A percentile compares a stretch with the other conserved stretches of the same genome.
Evolutionary conservation across 1,140 invertebrate species (phyloP).

Genomic region (Zaprionus tsacasi): DNA sequence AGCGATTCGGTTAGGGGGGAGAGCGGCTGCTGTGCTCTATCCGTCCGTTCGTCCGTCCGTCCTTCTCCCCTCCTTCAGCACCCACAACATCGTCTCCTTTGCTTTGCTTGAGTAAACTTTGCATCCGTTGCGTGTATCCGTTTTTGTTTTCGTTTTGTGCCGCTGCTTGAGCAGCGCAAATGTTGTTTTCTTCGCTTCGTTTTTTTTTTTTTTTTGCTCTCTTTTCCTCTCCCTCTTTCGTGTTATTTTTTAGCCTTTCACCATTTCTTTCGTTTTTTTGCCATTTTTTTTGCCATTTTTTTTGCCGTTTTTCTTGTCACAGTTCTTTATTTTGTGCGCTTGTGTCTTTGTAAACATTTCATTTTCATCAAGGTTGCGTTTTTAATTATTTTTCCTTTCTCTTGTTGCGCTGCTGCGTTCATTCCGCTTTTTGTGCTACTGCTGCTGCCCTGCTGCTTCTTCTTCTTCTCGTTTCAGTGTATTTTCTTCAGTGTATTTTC

Average conservation of each 20-base stretch:
- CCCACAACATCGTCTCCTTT: conserved; percentile 24
- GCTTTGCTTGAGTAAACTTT: conserved; percentile 73
- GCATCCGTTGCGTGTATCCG: conserved; percentile 76
- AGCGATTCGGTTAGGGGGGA: conserved; percentile 10
- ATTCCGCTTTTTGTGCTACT: conserved; percentile 30
- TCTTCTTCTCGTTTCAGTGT: conserved; percentile 7
- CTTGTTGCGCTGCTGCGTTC: conserved; percentile 65
- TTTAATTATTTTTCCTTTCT: conserved; percentile 83
- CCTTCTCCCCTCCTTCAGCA: background rate
- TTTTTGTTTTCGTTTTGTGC: conserved; percentile 71
- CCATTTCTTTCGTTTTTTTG: conserved; percentile 38
- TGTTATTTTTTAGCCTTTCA: conserved; percentile 62
- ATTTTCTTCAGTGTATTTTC: conserved; percentile 4
- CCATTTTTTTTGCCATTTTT: conserved; percentile 25
- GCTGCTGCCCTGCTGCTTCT: too few relatives aligned
- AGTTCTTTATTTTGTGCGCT: conserved; percentile 55
- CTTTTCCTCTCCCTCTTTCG: conserved; percentile 25
- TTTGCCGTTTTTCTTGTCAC: conserved; percentile 49
- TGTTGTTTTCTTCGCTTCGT: conserved; percentile 34
- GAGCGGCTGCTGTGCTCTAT: background rate
- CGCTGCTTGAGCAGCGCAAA: conserved; percentile 66
- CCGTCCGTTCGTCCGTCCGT: background rate
- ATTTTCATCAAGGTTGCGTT: conserved; percentile 83
- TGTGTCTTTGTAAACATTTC: conserved; percentile 80
- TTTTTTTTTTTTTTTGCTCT: conserved; percentile 15